phyloP scores from a whole-genome alignment of 2,888 invertebrate genomes.

The Oxycera nigricornis region DNA sequence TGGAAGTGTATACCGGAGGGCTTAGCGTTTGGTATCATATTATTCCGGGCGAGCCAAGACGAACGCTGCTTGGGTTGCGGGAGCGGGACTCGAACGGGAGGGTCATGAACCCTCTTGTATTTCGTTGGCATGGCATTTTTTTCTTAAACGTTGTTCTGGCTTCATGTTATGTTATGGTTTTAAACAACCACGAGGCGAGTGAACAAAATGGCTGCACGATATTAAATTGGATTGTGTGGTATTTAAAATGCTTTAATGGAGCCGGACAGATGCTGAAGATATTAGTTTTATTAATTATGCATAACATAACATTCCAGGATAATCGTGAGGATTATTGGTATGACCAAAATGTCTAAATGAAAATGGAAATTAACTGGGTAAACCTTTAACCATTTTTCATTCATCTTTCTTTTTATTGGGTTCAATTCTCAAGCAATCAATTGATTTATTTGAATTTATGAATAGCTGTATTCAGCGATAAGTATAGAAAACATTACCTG shows the following conservation, averaged over 20 bases:
- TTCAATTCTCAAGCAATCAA: too few species aligned
- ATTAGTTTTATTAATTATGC: too few species aligned
- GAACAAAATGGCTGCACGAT: constrained; percentile 36
- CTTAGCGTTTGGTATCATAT: background rate
- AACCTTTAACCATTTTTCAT: too few species aligned
- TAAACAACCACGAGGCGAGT: background rate
- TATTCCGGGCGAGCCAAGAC: background rate
- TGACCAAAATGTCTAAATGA: too few species aligned
- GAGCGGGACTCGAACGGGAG: background rate
- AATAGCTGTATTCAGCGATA: too few species aligned
- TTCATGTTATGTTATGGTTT: constrained; percentile 3
- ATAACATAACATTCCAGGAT: too few species aligned
- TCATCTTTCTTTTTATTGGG: too few species aligned
- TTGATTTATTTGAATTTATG: too few species aligned
- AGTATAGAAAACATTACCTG: too few species aligned
- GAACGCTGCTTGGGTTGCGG: background rate
- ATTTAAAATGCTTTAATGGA: background rate
- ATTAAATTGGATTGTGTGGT: background rate
- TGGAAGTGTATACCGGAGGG: constrained; percentile 27
- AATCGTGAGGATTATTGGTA: too few species aligned
- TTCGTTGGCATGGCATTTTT: constrained; percentile 30
- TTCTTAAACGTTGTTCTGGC: constrained; percentile 1
- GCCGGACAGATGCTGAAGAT: too few species aligned
- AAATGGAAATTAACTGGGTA: too few species aligned
- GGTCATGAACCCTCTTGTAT: constrained; percentile 31